Evolutionary conservation across 2,797 vertebrate species (phyloP), one percentile per base, ranked within the genome.

Genomic region (Echeneis naucrates): DNA sequence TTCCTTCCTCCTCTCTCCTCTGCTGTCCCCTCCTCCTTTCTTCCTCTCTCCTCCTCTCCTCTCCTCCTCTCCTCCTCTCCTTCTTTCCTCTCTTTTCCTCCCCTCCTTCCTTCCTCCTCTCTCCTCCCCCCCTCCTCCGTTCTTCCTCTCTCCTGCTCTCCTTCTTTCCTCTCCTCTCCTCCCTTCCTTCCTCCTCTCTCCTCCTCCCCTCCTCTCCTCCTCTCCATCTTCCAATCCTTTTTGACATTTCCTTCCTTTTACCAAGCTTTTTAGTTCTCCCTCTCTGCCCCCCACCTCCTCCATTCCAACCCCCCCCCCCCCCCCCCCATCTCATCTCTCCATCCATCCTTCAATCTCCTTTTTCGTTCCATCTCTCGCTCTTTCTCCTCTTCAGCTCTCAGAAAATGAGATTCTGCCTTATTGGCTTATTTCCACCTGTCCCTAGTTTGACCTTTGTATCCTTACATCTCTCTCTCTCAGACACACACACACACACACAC

Each of bases 331-430:
- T n/a, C 23, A 64, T 44, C 12, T 47, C 52, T 21, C 6, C 51
- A 16, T 13, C 30, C 40, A 40, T 63, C 21, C 11, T 5, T 6
- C 21, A 8, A 8, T 38, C 47, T 23, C 23, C 2, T 59, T 17
- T 17, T n/a, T 6, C 17, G 54, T n/a, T 19, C 9, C 21, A 33
- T 73, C 74, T 68, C 66, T 77, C 73, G 16, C 68, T 66, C 58
- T 53, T 62, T 80, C 61, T 51, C 75, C 60, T 72, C 73, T 82
- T 82, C 67, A 77, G 68, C 72, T 83, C 61, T 61, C 83, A 88
- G 88, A 80, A 91, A 91, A 91, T 91, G 80, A 91, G 85, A 86
- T 88, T 88, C 72, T 47, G 68, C 75, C 83, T 89, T 88, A 91
- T 84, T 87, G 81, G 78, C 77, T 88, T 78, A 82, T 81, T 80